These are phyloP conservation scores for Drosophila sp. DNA, from an alignment of 1,140 invertebrate species.

Conservation along the genomic window DNA sequence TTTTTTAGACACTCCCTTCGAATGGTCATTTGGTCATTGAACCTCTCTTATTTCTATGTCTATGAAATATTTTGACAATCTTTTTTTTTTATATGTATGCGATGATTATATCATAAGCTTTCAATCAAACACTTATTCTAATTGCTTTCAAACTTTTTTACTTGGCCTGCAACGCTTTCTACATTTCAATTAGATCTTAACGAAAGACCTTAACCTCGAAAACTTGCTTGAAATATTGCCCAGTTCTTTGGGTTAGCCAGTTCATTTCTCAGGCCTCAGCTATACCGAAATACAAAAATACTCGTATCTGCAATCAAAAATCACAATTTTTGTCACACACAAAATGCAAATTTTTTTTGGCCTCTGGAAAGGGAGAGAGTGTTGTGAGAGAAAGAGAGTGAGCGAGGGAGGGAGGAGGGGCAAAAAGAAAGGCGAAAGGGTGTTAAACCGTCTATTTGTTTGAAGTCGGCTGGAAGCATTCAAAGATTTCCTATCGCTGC, in stretches of 20 bases:
- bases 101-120: slow-evolving; percentile 56
- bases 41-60: not conserved
- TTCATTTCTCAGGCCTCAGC: slow-evolving; percentile 15
- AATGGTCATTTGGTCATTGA: not conserved
- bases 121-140: slow-evolving; percentile 10
- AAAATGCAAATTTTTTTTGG: slow-evolving; percentile 58
- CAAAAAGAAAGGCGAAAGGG: slow-evolving; percentile 67
- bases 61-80: not conserved
- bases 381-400: not conserved
- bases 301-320: slow-evolving; percentile 53
- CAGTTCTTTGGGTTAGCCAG: slow-evolving; percentile 53
- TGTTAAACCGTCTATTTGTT: slow-evolving; percentile 49
- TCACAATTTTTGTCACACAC: slow-evolving; percentile 55
- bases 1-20: not conserved
- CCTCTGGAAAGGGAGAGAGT: slow-evolving; percentile 15
- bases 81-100: not conserved
- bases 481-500: slow-evolving; percentile 25
- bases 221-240: not conserved
- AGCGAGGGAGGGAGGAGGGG: slow-evolving; percentile 6
- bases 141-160: slow-evolving; percentile 2
- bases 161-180: slow-evolving; percentile 31
- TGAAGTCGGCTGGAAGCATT: slow-evolving; percentile 26
- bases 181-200: slow-evolving; percentile 49
- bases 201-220: slow-evolving; percentile 66
- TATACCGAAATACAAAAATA: not conserved